Percentiles rank a stretch among this genome's conserved stretches.
Evolutionary conservation across 2,888 invertebrate genomes (phyloP).

Genomic region (Nymphalis urticae): DNA sequence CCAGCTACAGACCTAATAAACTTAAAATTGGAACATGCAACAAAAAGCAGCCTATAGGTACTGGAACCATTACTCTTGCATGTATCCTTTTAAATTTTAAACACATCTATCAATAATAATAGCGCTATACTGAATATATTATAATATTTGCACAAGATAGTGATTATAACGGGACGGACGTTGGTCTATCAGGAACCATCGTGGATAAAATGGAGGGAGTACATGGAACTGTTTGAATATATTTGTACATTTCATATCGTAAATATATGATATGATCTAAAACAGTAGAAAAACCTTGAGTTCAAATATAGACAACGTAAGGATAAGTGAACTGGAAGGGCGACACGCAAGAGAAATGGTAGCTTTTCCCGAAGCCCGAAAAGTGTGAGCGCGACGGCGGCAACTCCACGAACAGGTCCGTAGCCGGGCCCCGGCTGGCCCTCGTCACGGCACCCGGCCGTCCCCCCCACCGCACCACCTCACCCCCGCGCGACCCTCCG

Average conservation of each 20-base stretch:
- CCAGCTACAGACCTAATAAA: constrained; percentile 76
- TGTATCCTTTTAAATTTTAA: constrained; percentile 40
- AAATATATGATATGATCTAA: constrained; percentile 15
- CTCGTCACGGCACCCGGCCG: constrained; percentile 79
- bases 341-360: constrained; percentile 80
- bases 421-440: constrained; percentile 78
- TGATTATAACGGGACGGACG: constrained; percentile 25
- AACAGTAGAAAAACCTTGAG: constrained; percentile 34
- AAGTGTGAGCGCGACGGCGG: constrained; percentile 77
- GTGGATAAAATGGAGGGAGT: constrained; percentile 14
- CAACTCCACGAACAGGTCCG: constrained; percentile 73
- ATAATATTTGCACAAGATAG: constrained; percentile 5
- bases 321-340: constrained; percentile 78
- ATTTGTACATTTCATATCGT: constrained; percentile 18
- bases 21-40: constrained; percentile 68
- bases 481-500: constrained; percentile 54
- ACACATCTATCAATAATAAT: not conserved
- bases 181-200: constrained; percentile 43
- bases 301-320: constrained; percentile 75
- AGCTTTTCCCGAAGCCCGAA: constrained; percentile 78
- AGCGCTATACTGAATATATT: not conserved
- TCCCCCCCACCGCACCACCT: constrained; percentile 71
- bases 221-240: constrained; percentile 18
- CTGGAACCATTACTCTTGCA: constrained; percentile 55
- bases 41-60: constrained; percentile 64